A percentile compares a stretch with the other conserved stretches of the same genome.
phyloP scores from a whole-genome alignment of 2,797 vertebrate species.

The Thunnus albacares region DNA sequence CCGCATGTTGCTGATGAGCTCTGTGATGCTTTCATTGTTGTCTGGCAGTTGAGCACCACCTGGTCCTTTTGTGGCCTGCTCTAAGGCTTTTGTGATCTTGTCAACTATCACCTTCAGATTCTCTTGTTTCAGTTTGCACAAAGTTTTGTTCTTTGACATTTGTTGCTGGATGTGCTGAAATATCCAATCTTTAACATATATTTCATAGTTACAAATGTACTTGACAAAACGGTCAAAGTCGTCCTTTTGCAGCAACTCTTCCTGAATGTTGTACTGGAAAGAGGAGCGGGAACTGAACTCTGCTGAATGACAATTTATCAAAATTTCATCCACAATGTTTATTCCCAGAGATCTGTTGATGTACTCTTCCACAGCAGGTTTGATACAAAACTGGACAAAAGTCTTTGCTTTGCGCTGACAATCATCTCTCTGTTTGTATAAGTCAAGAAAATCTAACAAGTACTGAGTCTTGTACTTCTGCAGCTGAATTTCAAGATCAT shows the following conservation, averaged over 20 bases:
- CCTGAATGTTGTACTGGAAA: no score
- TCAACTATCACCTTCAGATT: slow-evolving; percentile 36
- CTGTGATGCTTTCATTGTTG: no score
- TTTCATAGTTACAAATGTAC: slow-evolving; percentile 64
- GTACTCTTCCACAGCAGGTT: no score
- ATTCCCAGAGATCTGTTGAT: no score
- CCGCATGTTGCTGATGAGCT: no score
- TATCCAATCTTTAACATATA: slow-evolving; percentile 75
- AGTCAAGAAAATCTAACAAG: slow-evolving; percentile 60
- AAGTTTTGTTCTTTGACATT: slow-evolving; percentile 28
- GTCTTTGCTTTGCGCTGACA: slow-evolving; percentile 62
- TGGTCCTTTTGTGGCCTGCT: not conserved
- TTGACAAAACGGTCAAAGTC: not conserved
- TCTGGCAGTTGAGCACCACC: no score
- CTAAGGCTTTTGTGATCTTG: slow-evolving; percentile 50
- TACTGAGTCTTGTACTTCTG: slow-evolving; percentile 54
- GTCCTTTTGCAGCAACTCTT: no score
- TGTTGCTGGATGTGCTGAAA: slow-evolving; percentile 16
- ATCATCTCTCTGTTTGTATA: slow-evolving; percentile 68
- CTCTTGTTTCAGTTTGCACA: slow-evolving; percentile 49
- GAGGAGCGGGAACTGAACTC: no score
- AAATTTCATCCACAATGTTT: no score
- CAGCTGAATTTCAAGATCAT: slow-evolving; percentile 39
- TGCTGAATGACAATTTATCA: no score
- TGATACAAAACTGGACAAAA: slow-evolving; percentile 60